phyloP scores from a whole-genome alignment of 2,888 invertebrate species.

The Mycalesis mineus region DNA sequence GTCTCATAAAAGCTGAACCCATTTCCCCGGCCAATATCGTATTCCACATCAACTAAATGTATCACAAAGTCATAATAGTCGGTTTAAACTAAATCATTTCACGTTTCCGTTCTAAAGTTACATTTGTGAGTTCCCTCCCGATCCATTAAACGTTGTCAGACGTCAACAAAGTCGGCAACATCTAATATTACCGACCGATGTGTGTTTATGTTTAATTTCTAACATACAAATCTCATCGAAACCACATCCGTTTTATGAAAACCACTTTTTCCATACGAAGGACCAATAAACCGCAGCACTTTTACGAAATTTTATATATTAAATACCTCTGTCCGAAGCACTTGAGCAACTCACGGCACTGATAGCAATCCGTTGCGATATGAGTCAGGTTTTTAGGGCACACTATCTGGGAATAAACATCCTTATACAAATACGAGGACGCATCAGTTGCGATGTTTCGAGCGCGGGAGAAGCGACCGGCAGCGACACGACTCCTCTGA shows the following conservation, averaged over 20 bases:
- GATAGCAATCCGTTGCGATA: constrained; percentile 47
- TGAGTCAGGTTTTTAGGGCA: constrained; percentile 49
- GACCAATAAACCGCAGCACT: constrained; percentile 57
- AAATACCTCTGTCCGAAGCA: constrained; percentile 8
- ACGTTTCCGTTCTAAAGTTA: constrained; percentile 59
- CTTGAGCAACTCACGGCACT: constrained; percentile 48
- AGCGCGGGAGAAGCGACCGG: constrained; percentile 52
- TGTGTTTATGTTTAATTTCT: constrained; percentile 62
- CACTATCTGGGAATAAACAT: constrained; percentile 72
- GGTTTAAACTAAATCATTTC: constrained; percentile 58
- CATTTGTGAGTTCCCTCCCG: constrained; percentile 43
- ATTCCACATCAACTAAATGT: constrained; percentile 38
- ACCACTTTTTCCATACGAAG: constrained; percentile 37
- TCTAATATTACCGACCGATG: constrained; percentile 58
- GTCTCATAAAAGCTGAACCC: constrained; percentile 22
- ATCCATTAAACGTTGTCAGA: constrained; percentile 59
- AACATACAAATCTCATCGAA: constrained; percentile 65
- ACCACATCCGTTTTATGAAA: constrained; percentile 47
- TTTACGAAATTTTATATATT: constrained; percentile 35
- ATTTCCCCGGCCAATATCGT: constrained; percentile 37
- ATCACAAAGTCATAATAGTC: constrained; percentile 47
- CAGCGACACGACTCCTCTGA: constrained; percentile 57
- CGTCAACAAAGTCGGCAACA: constrained; percentile 45
- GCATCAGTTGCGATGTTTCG: constrained; percentile 57
- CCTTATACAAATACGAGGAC: constrained; percentile 59